A percentile compares a stretch with the other conserved stretches of the same genome.
These are phyloP conservation scores for Drosophila merina DNA, from an alignment of 2,888 invertebrate genomes.

Conservation along the genomic window DNA sequence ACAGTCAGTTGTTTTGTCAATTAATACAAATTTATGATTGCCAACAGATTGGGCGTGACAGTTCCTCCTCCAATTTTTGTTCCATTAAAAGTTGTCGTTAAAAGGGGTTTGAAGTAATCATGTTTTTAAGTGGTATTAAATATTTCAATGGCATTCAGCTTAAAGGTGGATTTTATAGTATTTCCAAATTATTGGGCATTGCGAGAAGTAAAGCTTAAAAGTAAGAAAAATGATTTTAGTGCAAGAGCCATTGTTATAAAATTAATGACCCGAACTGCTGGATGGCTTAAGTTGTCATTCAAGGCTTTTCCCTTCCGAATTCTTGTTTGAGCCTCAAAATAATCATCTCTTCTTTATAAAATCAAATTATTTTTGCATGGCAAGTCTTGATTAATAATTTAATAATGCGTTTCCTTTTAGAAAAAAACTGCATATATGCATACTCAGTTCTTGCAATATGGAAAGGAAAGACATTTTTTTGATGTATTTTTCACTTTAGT, in stretches of 20 bases:
- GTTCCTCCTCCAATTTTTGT: slow-evolving; percentile 14
- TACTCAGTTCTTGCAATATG: slow-evolving; percentile 40
- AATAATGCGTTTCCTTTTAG: slow-evolving; percentile 71
- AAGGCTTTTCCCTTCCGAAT: not conserved
- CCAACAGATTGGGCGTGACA: slow-evolving; percentile 31
- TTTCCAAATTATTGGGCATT: slow-evolving; percentile 15
- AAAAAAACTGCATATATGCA: slow-evolving; percentile 33
- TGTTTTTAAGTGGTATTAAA: slow-evolving; percentile 44
- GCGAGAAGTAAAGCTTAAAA: slow-evolving; percentile 20
- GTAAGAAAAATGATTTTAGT: slow-evolving; percentile 59
- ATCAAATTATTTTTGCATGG: not conserved
- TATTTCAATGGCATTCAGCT: slow-evolving; percentile 41
- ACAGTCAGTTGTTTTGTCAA: slow-evolving; percentile 71
- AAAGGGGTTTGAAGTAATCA: slow-evolving; percentile 17
- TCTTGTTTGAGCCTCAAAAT: not conserved
- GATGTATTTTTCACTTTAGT: slow-evolving; percentile 49
- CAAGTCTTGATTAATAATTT: slow-evolving; percentile 54
- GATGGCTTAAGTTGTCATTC: slow-evolving; percentile 50
- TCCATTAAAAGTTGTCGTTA: slow-evolving; percentile 17
- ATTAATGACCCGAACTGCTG: slow-evolving; percentile 65
- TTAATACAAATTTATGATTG: slow-evolving; percentile 74
- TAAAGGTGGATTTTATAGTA: slow-evolving; percentile 2
- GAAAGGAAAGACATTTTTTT: slow-evolving; percentile 58
- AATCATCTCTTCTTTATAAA: not conserved
- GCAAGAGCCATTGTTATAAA: slow-evolving; percentile 43